Evolutionary conservation across 2,797 vertebrate genomes (phyloP).

Genomic region (Myoxocephalus aenaeus): DNA sequence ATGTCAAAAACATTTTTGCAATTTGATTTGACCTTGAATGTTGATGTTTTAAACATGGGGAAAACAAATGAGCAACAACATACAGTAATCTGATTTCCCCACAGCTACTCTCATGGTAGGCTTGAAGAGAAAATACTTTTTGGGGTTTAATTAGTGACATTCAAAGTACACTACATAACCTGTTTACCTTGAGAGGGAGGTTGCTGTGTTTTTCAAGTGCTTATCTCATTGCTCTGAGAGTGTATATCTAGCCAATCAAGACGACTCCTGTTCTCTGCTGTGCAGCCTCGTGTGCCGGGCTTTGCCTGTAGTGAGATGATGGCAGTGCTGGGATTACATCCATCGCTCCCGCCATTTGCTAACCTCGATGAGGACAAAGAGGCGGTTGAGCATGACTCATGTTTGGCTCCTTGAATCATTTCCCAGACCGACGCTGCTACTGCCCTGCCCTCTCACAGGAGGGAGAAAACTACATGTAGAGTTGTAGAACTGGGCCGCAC

Average conservation of each 20-base stretch:
- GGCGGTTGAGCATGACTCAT: slow-evolving; percentile 5
- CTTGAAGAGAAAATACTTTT: background rate
- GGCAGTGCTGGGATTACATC: background rate
- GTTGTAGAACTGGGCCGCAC: background rate
- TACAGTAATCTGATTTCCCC: background rate
- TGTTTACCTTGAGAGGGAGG: slow-evolving; percentile 29
- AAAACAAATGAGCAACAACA: background rate
- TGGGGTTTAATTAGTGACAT: slow-evolving; percentile 7
- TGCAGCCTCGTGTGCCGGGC: background rate
- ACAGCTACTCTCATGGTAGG: background rate
- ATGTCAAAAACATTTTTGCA: too few relatives aligned
- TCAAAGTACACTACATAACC: slow-evolving; percentile 34
- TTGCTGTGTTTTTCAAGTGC: slow-evolving; percentile 4
- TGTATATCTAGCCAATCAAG: background rate
- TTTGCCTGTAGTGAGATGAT: slow-evolving; percentile 14
- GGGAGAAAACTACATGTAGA: background rate
- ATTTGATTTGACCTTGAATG: background rate
- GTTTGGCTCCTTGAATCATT: slow-evolving; percentile 7
- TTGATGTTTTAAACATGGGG: background rate
- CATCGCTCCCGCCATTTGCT: slow-evolving; percentile 17
- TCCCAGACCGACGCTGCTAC: background rate
- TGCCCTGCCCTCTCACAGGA: slow-evolving; percentile 11
- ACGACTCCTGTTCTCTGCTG: background rate
- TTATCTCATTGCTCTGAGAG: slow-evolving; percentile 10
- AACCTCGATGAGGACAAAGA: slow-evolving; percentile 24